Percentiles rank a stretch among this genome's conserved stretches.
Conservation (phyloP, 2,113 vertebrate species). For the Macaca nemestrina region DNA sequence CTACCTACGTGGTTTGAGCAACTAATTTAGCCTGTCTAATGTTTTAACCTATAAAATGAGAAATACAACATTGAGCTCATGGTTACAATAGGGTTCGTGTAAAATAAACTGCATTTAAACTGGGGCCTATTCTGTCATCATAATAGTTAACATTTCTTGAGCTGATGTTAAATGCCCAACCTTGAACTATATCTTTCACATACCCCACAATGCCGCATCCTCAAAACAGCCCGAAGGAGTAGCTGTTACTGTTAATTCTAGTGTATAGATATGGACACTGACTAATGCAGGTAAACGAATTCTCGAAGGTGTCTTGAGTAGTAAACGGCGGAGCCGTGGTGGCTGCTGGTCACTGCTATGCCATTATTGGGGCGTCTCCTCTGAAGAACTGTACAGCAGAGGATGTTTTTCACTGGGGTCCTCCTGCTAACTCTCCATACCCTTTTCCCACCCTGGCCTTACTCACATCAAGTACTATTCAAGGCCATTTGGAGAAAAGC, state of each 20-base stretch:
- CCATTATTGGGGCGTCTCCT: no score
- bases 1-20: not conserved
- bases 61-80: not conserved
- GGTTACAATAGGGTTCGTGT: not conserved
- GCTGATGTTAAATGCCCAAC: not conserved
- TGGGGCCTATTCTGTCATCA: not conserved
- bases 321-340: not conserved
- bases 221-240: not conserved
- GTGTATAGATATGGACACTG: not conserved
- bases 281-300: not conserved
- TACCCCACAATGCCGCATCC: not conserved
- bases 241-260: not conserved
- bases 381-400: not conserved
- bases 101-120: not conserved
- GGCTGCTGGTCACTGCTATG: not conserved
- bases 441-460: no score
- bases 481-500: not conserved
- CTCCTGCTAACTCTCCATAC: not conserved
- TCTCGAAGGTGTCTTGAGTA: not conserved
- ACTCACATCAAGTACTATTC: not conserved
- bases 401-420: not conserved
- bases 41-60: not conserved
- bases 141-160: not conserved
- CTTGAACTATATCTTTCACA: not conserved
- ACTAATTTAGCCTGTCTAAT: not conserved